Base-by-base conservation (phyloP, 2,113 vertebrate genomes). In the Dromiciops gliroides region DNA sequence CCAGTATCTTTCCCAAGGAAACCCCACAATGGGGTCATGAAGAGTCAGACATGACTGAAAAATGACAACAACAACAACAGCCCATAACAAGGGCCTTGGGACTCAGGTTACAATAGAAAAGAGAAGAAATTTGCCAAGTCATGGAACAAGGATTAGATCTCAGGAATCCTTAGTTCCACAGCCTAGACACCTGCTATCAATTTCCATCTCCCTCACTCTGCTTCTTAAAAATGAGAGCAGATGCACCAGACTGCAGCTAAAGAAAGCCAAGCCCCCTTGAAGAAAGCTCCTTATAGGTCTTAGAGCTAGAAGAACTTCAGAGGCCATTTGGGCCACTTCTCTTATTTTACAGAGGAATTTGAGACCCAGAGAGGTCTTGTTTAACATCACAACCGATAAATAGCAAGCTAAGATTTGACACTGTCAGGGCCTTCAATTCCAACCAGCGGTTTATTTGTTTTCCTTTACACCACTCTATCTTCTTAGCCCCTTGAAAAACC, bases 401-500 rank as follows among this genome's bases (percentile, higher is more conserved):
- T 16, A 75, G 60, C n/a, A 16, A 75, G 60, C 16, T 37, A 75
- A 14, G 37, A n/a, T 19, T n/a, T 75, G 60, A 44, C 67, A 44
- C 16, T 23, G 6, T 19, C n/a, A 83, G 19, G 19, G 19, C 67
- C 19, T 83, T 44, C 23, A 19, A 23, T 83, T 83, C 37, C 19
- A 83, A 23, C n/a, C 7, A 8, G 67, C 23, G 67, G 37, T 83
- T 83, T 67, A 31, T 67, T 67, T 83, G 67, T 83, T 83, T 83
- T 83, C 67, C 7, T 83, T 83, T 83, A 23, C 7, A 23, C n/a
- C n/a, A 8, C 19, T 44, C 67, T 94, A 92, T 92, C 92, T 52
- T 75, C 92, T 90, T 51, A 48, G 93, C 89, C 89, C 93, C 90
- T 95, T 94, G 95, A 89, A 90, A 91, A 95, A 37, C 91, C 48